phyloP scores from a whole-genome alignment of 2,113 vertebrate species.

The Mustelus asterias region DNA sequence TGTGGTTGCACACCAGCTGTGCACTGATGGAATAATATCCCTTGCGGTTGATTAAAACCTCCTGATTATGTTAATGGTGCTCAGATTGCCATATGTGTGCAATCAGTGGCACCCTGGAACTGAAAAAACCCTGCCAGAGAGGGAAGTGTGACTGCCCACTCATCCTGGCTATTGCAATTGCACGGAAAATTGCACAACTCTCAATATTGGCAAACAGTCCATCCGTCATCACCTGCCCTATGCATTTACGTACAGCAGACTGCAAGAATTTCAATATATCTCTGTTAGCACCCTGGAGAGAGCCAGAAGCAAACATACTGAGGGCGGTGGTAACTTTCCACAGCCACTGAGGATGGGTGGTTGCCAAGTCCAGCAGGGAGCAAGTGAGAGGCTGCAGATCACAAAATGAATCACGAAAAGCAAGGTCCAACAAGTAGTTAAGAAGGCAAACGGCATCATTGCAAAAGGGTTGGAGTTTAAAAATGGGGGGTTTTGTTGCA shows the following conservation, averaged over 20 bases:
- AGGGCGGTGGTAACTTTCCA: neutral
- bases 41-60: slow-evolving; percentile 4
- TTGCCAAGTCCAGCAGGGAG: neutral
- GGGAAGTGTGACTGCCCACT: neutral
- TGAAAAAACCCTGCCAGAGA: neutral
- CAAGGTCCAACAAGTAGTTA: too few relatives aligned
- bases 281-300: neutral
- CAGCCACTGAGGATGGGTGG: neutral
- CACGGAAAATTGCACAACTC: neutral
- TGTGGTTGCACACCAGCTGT: slow-evolving; percentile 13
- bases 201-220: neutral
- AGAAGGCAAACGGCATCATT: too few relatives aligned
- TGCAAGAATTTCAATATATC: neutral
- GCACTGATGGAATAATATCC: neutral
- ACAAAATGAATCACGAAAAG: too few relatives aligned
- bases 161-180: neutral
- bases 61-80: neutral
- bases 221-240: neutral
- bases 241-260: neutral
- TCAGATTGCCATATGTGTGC: neutral
- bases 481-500: too few relatives aligned
- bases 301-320: neutral
- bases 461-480: too few relatives aligned
- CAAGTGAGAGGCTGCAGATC: neutral
- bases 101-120: neutral